phyloP scores from a whole-genome alignment of 2,888 invertebrate species.

The Rutpela maculata region DNA sequence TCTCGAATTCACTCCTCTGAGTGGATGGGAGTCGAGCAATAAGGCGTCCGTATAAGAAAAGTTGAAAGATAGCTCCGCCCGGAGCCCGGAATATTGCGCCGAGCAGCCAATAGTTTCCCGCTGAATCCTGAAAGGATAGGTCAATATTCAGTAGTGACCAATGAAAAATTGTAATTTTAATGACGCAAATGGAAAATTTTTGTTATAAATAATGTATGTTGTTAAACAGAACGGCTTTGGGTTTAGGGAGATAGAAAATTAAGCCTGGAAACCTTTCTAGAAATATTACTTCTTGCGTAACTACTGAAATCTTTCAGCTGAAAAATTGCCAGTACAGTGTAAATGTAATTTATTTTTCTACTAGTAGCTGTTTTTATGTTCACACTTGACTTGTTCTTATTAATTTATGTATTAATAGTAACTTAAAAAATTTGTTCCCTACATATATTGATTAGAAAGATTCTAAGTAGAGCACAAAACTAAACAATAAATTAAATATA shows the following conservation, averaged over 20 bases:
- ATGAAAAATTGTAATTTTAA: conserved; percentile 67
- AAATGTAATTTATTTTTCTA: conserved; percentile 41
- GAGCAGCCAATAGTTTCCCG: conserved; percentile 69
- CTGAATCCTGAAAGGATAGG: conserved; percentile 69
- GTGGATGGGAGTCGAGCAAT: conserved; percentile 69
- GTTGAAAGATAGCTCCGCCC: conserved; percentile 68
- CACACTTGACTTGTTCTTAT: not conserved
- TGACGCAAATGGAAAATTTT: conserved; percentile 71
- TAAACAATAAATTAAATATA: too few species aligned
- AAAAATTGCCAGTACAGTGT: conserved; percentile 29
- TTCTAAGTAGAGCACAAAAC: too few species aligned
- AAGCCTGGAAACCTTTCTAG: conserved; percentile 55
- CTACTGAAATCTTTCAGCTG: conserved; percentile 29
- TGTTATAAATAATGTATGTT: conserved; percentile 74
- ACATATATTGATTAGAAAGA: too few species aligned
- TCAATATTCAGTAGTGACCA: conserved; percentile 71
- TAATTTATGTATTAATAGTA: too few species aligned
- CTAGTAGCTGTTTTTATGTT: not conserved
- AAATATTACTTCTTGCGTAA: conserved; percentile 56
- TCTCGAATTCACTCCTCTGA: conserved; percentile 59
- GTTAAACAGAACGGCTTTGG: conserved; percentile 66
- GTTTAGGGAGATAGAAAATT: conserved; percentile 58
- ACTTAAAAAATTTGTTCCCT: too few species aligned
- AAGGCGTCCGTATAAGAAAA: conserved; percentile 73
- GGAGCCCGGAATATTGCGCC: conserved; percentile 65